Evolutionary conservation across 64 coral and sea anemone genomes (phyloP), one percentile per base, ranked within the genome.

Genomic region (Trachythela sp.): DNA sequence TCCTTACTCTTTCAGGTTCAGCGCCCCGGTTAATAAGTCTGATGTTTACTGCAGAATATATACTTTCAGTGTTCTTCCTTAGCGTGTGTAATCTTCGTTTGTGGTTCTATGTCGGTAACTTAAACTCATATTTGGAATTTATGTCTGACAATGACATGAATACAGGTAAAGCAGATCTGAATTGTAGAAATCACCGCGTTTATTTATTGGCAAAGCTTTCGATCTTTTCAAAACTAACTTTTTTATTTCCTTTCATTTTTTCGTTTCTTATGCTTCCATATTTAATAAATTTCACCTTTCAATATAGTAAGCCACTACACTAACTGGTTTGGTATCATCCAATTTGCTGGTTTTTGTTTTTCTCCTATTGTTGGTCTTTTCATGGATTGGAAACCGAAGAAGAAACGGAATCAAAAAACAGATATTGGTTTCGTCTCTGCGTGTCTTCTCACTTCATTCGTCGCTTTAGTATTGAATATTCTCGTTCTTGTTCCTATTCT

Each of bases 381-480:
- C 37, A 80, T 80, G 75, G 75, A 80, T 39, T 80, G 75, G 75
- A 80, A 39, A 39, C 75, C 75, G 37, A 80, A 80, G 34, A 37
- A 37, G 13, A 80, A 80, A 37, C 56, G 56, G 24, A 80, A 35
- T 80, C 20, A 4, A 14, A 80, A 80, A 22, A 80, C 75, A 0
- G 75, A 80, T 80, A 15, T 30, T 35, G 75, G 75, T 35, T 80
- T 80, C 20, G 75, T 80, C 75, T 17, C 35, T 38, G 75, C 27
- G 20, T 80, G 31, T 80, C 35, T 39, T 13, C 75, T 80, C 9
- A 80, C 75, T 8, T 37, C 33, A 35, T 30, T 80, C 33, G 20
- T 38, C 32, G 75, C 75, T 39, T 80, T 80, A 9, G 30, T 80
- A 9, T 80, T 80, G 35, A 80, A 80, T 80, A 80, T 80, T 80